Conservation (phyloP, 1,140 invertebrate species). For the Caenorhabditis elegans region WBcel235 BX284602.5:8805001-8805500, state of each 20-base stretch:
- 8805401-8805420: constrained; percentile 39
- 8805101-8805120: constrained; percentile 13
- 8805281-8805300: not conserved
- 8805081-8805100: not conserved
- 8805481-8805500: constrained; percentile 27
- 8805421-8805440: constrained; percentile 31
- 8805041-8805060: constrained; percentile 10
- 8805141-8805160: not conserved
- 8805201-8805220: constrained; percentile 14
- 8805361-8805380: not conserved
- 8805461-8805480: not conserved
- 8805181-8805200: not conserved
- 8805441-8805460: constrained; percentile 28
- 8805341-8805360: too few species aligned
- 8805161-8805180: constrained; percentile 25
- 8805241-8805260: constrained; percentile 15
- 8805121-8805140: not conserved
- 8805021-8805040: not conserved
- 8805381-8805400: too few species aligned
- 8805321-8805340: too few species aligned
- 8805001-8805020: not conserved
- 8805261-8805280: constrained; percentile 16
- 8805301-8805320: constrained; percentile 28
- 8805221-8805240: constrained; percentile 31
- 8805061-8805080: not conserved